Evolutionary conservation across 2,888 invertebrate species (phyloP).

Genomic region (Trissoscelio sp.): DNA sequence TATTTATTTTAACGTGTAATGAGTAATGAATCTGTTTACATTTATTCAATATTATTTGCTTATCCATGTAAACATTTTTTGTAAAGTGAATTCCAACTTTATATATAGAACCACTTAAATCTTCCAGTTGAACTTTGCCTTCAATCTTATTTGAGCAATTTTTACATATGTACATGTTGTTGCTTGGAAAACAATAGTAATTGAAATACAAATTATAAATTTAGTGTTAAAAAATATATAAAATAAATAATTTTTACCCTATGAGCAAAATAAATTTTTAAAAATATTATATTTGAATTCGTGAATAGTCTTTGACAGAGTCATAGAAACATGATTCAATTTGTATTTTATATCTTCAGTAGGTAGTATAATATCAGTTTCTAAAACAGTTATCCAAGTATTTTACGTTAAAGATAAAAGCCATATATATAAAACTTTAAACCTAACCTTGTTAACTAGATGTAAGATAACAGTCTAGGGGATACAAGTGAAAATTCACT

Average conservation of each 20-base stretch:
- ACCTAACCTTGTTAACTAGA: conserved; percentile 5
- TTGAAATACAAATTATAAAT: conserved; percentile 37
- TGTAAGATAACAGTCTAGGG: conserved; percentile 13
- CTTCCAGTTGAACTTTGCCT: conserved; percentile 21
- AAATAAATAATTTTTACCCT: too few relatives aligned
- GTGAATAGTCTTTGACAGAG: too few relatives aligned
- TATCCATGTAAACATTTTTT: conserved; percentile 6
- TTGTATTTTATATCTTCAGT: too few relatives aligned
- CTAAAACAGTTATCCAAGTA: background rate
- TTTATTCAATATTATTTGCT: too few relatives aligned
- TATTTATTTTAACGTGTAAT: too few relatives aligned
- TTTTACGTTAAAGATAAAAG: background rate
- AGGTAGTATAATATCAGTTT: background rate
- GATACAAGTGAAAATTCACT: conserved; percentile 43
- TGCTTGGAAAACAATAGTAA: conserved; percentile 26
- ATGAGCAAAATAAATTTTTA: too few relatives aligned
- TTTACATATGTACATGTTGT: background rate
- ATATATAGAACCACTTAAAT: conserved; percentile 10
- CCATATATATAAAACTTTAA: background rate
- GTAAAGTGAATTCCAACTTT: conserved; percentile 1
- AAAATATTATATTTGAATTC: too few relatives aligned
- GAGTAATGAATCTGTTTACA: too few relatives aligned
- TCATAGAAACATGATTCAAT: too few relatives aligned
- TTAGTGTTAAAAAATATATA: too few relatives aligned
- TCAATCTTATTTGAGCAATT: conserved; percentile 22